A percentile compares a stretch with the other conserved stretches of the same genome.
These are phyloP conservation scores for Agrypnus murinus DNA, from an alignment of 2,888 invertebrate species.

Conservation along the genomic window DNA sequence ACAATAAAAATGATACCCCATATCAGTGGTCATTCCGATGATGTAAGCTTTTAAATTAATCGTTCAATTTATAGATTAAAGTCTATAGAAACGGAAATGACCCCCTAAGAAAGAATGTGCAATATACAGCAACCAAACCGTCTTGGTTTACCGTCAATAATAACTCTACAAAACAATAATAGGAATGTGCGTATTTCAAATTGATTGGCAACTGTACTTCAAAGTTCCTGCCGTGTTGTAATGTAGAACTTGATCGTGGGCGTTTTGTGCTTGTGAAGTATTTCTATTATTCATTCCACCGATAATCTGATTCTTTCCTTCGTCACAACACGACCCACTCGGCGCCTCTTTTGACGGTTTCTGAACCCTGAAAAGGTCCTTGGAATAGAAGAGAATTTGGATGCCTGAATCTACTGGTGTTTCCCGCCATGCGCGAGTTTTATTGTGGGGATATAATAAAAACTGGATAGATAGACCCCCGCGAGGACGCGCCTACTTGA, in stretches of 20 bases:
- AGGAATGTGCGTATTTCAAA: slow-evolving; percentile 12
- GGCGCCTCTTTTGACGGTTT: slow-evolving; percentile 55
- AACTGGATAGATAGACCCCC: slow-evolving; percentile 3
- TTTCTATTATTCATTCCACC: slow-evolving; percentile 50
- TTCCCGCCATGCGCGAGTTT: slow-evolving; percentile 40
- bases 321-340: slow-evolving; percentile 53
- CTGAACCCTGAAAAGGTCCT: slow-evolving; percentile 46
- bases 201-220: slow-evolving; percentile 28
- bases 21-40: slow-evolving; percentile 33
- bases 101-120: slow-evolving; percentile 30
- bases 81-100: slow-evolving; percentile 33
- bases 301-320: slow-evolving; percentile 53
- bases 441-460: slow-evolving; percentile 36
- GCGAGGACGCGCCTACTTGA: slow-evolving; percentile 15
- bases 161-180: neutral
- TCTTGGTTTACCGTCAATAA: neutral
- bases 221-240: slow-evolving; percentile 23
- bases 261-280: slow-evolving; percentile 32
- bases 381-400: slow-evolving; percentile 35
- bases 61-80: slow-evolving; percentile 14
- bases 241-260: slow-evolving; percentile 38
- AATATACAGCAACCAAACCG: slow-evolving; percentile 5
- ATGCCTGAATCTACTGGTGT: slow-evolving; percentile 27
- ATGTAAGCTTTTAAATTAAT: slow-evolving; percentile 22
- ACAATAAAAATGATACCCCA: slow-evolving; percentile 27